These are phyloP conservation scores for Hemitrygon akajei DNA, from an alignment of 2,797 vertebrate genomes.

Conservation along the genomic window DNA sequence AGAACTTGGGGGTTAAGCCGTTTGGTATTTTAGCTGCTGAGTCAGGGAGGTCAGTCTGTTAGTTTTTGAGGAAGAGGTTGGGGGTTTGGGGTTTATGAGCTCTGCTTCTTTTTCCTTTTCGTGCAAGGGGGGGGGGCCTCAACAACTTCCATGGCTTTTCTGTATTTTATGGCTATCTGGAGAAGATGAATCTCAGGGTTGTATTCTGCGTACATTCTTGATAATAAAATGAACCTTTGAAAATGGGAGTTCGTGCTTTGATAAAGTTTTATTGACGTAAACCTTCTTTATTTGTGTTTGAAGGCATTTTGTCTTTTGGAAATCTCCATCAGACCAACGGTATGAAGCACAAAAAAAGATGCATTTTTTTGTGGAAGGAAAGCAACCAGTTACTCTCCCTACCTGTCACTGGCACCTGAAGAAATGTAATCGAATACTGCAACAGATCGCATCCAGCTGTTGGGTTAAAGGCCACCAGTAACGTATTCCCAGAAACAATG, in stretches of 20 bases:
- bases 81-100: too few relatives aligned
- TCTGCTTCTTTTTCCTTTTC: too few relatives aligned
- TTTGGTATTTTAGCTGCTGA: too few relatives aligned
- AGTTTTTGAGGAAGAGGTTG: too few relatives aligned
- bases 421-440: conserved; percentile 16
- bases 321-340: background rate
- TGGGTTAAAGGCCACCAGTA: background rate
- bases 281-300: background rate
- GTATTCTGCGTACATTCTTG: too few relatives aligned
- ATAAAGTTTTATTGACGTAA: background rate
- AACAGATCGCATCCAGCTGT: background rate
- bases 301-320: background rate
- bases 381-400: background rate
- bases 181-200: too few relatives aligned
- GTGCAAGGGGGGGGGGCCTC: too few relatives aligned
- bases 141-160: too few relatives aligned
- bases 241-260: background rate
- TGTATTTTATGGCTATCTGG: too few relatives aligned
- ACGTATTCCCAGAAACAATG: background rate
- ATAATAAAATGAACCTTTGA: too few relatives aligned
- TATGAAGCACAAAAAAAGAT: background rate
- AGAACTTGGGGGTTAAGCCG: too few relatives aligned
- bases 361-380: background rate
- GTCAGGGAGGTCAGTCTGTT: too few relatives aligned
- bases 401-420: conserved; percentile 11